These are phyloP conservation scores for Panulirus ornatus DNA, from an alignment of 1,140 invertebrate genomes.

Conservation along the genomic window DNA sequence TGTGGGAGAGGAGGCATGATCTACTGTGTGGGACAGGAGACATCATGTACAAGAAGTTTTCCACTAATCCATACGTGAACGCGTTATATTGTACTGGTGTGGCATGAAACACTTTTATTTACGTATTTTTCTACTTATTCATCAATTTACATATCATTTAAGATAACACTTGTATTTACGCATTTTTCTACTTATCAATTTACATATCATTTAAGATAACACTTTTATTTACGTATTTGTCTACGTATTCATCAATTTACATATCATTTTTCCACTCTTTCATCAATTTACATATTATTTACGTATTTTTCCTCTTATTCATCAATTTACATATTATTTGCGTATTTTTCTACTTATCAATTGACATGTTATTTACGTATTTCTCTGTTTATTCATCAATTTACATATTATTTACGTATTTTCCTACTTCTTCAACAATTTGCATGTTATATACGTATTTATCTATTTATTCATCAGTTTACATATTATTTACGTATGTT, in stretches of 20 bases:
- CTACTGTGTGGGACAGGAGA: too few relatives aligned
- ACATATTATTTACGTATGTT: not conserved
- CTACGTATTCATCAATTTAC: not conserved
- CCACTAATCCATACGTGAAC: too few relatives aligned
- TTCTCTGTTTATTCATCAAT: not conserved
- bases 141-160: not conserved
- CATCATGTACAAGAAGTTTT: too few relatives aligned
- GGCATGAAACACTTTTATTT: not conserved
- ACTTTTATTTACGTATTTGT: not conserved
- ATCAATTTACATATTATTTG: not conserved
- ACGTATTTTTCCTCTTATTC: not conserved
- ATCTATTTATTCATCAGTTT: not conserved
- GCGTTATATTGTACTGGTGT: too few relatives aligned
- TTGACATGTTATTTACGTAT: too few relatives aligned
- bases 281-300: not conserved
- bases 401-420: not conserved
- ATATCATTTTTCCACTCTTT: not conserved
- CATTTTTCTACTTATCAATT: too few relatives aligned
- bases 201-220: too few relatives aligned
- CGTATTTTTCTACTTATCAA: too few relatives aligned
- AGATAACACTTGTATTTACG: not conserved
- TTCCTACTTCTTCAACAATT: too few relatives aligned
- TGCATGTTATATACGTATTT: too few relatives aligned
- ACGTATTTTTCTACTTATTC: not conserved
- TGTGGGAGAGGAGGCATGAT: too few relatives aligned